These are phyloP conservation scores for Silurus aristotelis DNA, from an alignment of 2,797 vertebrate genomes.

Conservation along the genomic window DNA sequence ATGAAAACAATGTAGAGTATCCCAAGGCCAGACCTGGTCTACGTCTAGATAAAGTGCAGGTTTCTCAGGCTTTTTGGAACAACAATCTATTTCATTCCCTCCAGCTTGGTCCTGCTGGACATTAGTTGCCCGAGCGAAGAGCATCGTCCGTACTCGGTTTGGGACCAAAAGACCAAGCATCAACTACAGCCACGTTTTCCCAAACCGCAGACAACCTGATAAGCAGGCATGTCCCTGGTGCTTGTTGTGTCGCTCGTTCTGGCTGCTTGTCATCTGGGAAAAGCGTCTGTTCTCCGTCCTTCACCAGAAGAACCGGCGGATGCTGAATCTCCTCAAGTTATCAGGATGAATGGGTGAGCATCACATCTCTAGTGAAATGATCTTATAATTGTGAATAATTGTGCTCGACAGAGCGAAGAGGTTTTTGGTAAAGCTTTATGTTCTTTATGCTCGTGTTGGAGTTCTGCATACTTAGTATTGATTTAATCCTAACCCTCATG, in stretches of 20 bases:
- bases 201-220: not conserved
- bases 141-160: constrained; percentile 30
- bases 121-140: not conserved
- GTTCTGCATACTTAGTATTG: no score
- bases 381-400: no score
- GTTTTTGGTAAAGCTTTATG: no score
- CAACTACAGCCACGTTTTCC: constrained; percentile 1
- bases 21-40: constrained; percentile 73
- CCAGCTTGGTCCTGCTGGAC: constrained; percentile 11
- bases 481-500: no score
- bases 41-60: constrained; percentile 73
- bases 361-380: not conserved
- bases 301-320: constrained; percentile 52
- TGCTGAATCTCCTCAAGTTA: constrained; percentile 13
- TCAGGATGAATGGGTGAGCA: constrained; percentile 65
- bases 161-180: constrained; percentile 6
- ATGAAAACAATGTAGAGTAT: constrained; percentile 77
- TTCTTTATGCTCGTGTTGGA: no score
- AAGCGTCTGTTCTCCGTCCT: constrained; percentile 65
- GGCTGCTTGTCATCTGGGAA: constrained; percentile 60
- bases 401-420: no score
- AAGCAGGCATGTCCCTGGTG: constrained; percentile 61
- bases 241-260: constrained; percentile 54
- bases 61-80: constrained; percentile 72
- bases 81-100: constrained; percentile 58